Percentiles rank a stretch among this genome's conserved stretches.
Evolutionary conservation across 53 echinoderm and acorn worm genomes (phyloP).

Genomic region (Holothuria leucospilota): DNA sequence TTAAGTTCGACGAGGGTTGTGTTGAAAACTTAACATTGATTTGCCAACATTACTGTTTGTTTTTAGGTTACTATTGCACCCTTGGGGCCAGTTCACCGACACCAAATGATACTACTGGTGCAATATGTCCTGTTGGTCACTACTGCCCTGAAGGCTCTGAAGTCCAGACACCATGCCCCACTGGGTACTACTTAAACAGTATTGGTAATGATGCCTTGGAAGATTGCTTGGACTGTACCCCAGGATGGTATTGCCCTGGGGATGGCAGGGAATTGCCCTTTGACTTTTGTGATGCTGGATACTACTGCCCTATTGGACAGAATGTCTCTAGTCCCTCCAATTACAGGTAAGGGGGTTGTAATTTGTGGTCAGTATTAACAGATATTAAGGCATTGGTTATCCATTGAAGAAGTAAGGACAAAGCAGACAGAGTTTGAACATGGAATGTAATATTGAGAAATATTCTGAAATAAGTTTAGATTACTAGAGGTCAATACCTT

Average conservation of each 20-base stretch:
- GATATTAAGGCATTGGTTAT: too few relatives aligned
- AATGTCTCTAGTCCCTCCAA: constrained; percentile 85
- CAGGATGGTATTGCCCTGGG: constrained; percentile 91
- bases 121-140: constrained; percentile 90
- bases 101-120: constrained; percentile 82
- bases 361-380: too few relatives aligned
- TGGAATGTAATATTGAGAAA: too few relatives aligned
- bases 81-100: constrained; percentile 69
- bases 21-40: not conserved
- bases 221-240: constrained; percentile 82
- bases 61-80: constrained; percentile 82
- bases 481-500: too few relatives aligned
- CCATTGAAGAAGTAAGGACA: too few relatives aligned
- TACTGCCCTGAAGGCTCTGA: constrained; percentile 86
- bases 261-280: constrained; percentile 71
- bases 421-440: too few relatives aligned
- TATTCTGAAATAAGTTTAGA: too few relatives aligned
- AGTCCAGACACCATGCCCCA: constrained; percentile 78
- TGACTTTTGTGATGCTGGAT: constrained; percentile 85
- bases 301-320: constrained; percentile 94
- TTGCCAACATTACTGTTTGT: not conserved
- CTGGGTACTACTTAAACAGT: constrained; percentile 84
- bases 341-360: constrained; percentile 71
- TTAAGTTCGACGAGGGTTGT: too few relatives aligned
- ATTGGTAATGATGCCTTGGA: constrained; percentile 69